Conservation (phyloP, 1,140 invertebrate species). For the Neelides sp. region DNA sequence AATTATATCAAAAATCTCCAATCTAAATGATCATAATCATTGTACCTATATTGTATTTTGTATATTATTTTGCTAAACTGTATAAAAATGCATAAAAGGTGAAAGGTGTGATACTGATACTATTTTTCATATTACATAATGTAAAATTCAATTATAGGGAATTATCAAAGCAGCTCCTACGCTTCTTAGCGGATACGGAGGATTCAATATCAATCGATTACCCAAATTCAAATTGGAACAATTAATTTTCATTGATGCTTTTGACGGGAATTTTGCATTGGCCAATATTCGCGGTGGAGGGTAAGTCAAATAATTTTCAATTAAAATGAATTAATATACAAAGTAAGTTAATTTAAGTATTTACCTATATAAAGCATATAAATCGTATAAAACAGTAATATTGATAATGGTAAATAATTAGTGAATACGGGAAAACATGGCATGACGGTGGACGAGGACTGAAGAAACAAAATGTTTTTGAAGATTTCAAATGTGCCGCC, state of each 20-base stretch:
- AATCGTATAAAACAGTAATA: too few relatives aligned
- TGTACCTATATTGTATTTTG: neutral
- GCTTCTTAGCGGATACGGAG: slow-evolving; percentile 91
- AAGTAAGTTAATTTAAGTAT: neutral
- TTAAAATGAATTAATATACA: neutral
- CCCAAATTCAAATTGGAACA: slow-evolving; percentile 69
- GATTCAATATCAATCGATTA: slow-evolving; percentile 82
- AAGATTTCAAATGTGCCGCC: slow-evolving; percentile 87
- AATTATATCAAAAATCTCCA: neutral
- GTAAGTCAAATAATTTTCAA: slow-evolving; percentile 40
- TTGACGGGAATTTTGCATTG: slow-evolving; percentile 75
- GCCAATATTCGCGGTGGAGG: slow-evolving; percentile 95
- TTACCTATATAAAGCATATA: too few relatives aligned
- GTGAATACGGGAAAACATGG: slow-evolving; percentile 95
- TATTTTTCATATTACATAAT: neutral
- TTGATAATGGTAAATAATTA: slow-evolving; percentile 33
- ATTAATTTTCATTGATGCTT: slow-evolving; percentile 77
- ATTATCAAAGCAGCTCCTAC: slow-evolving; percentile 51
- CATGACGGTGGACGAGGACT: slow-evolving; percentile 77
- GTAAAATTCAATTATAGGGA: neutral
- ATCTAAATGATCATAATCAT: neutral
- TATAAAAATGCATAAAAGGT: neutral
- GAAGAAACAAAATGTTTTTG: slow-evolving; percentile 95
- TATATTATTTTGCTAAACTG: too few relatives aligned
- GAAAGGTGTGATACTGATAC: neutral